A percentile compares a stretch with the other conserved stretches of the same genome.
Conservation (phyloP, 2,797 vertebrate genomes). For the Sebastes elongatus region DNA sequence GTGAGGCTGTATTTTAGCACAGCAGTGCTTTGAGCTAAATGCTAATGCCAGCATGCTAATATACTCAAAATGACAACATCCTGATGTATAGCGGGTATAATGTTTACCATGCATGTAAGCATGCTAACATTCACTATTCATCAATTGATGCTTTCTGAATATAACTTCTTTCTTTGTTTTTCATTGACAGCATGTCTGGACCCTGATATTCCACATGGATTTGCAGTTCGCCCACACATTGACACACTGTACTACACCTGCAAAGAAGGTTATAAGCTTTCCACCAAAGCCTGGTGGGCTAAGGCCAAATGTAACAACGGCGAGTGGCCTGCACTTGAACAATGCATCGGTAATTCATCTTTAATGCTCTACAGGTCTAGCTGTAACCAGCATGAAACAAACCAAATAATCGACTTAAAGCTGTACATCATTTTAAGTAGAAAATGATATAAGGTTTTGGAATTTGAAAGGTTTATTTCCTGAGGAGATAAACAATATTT, state of each 20-base stretch:
- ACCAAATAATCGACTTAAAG: background rate
- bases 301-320: conserved; percentile 20
- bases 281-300: conserved; percentile 61
- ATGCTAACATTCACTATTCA: background rate
- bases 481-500: background rate
- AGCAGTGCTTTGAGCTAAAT: too few species aligned
- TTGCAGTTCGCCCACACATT: background rate
- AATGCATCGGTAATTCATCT: conserved; percentile 67
- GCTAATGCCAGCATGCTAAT: too few species aligned
- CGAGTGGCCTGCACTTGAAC: background rate
- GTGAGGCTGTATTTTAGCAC: background rate
- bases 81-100: too few species aligned
- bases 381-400: background rate
- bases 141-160: background rate
- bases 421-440: background rate
- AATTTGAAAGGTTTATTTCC: background rate
- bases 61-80: too few species aligned
- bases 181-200: background rate
- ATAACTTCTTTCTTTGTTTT: background rate
- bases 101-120: background rate
- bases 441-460: background rate
- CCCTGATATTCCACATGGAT: conserved; percentile 16
- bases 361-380: background rate
- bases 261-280: conserved; percentile 33
- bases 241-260: conserved; percentile 53